Base-by-base conservation (phyloP, 2,888 invertebrate genomes). In the Aspidiotus rigidus region DNA sequence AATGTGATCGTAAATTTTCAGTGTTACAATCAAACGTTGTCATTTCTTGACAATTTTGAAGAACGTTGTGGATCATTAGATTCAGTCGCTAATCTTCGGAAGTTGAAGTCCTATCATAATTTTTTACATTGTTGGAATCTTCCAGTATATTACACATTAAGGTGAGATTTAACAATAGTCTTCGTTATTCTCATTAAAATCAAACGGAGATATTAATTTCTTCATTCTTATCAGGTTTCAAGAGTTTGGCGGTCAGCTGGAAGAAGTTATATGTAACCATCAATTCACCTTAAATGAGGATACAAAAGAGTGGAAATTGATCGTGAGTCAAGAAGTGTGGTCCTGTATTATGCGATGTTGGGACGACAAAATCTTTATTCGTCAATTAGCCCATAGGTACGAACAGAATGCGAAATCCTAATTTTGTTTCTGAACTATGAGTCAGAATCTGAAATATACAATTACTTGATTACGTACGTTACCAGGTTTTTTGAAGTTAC, bases 91-190 rank as follows among this genome's bases (percentile, higher is more conserved):
- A 76, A 83, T 39, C 81, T 93, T 69, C 82, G 84, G 72, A 79
- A 82, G 67, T 86, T 90, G 75, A 78, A 83, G 1, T 86, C 88
- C 72, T 93, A 89, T 76, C 85, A 85, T 75, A 86, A 84, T 72
- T 92, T 93, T 76, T 84, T 91, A 74, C 85, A 86, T 73, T 86
- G 90, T 74, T 97, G 95, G 90, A 96, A 95, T 79, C 81, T 96
- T 64, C 90, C 93, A 11, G 94, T 97, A n/a, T 97, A 97, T 79
- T 96, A 93, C 78, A 95, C 96, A 80, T 90, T 93, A 74, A 84
- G 83, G 82, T 82, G 73, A 71, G 70, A 44, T 44, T 16, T 41
- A 5, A 15, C 13, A 3, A 6, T 49, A n/a, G n/a, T 49, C 11
- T 6, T 13, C 49, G 49, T 49, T 3, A 49, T n/a, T 13, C 49